phyloP scores from a whole-genome alignment of 2,797 vertebrate species.

The Sarcophilus harrisii region DNA sequence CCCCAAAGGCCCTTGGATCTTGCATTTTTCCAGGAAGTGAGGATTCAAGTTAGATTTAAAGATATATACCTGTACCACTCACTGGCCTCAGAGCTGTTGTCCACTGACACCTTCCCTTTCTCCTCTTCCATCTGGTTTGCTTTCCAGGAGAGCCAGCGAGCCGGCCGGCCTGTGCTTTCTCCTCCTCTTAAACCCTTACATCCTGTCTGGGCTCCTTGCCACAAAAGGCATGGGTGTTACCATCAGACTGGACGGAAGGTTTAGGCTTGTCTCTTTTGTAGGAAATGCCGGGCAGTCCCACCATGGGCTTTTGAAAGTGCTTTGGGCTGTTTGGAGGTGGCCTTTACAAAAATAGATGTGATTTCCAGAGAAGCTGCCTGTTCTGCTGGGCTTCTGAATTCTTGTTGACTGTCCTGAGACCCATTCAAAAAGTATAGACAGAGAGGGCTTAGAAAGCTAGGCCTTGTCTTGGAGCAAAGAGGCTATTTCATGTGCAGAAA shows the following conservation, averaged over 20 bases:
- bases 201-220: not conserved
- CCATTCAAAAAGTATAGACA: constrained; percentile 13
- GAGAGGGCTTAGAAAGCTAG: not conserved
- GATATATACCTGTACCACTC: not conserved
- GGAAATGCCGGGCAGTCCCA: not conserved
- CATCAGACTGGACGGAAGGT: not conserved
- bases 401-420: constrained; percentile 35
- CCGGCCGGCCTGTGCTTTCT: not conserved
- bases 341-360: not conserved
- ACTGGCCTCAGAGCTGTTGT: not conserved
- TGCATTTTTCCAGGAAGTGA: not conserved
- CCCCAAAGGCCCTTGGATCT: not conserved
- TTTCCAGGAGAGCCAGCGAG: not conserved
- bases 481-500: constrained; percentile 23
- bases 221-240: not conserved
- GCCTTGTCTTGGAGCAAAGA: constrained; percentile 14
- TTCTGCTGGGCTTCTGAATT: constrained; percentile 50
- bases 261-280: not conserved
- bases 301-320: not conserved
- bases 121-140: not conserved
- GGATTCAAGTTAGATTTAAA: not conserved
- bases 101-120: not conserved
- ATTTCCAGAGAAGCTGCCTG: not conserved
- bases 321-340: not conserved
- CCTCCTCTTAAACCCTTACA: not conserved